Evolutionary conservation across 2,888 invertebrate species (phyloP), one percentile per base, ranked within the genome.

Genomic region (Xestia c-nigrum): DNA sequence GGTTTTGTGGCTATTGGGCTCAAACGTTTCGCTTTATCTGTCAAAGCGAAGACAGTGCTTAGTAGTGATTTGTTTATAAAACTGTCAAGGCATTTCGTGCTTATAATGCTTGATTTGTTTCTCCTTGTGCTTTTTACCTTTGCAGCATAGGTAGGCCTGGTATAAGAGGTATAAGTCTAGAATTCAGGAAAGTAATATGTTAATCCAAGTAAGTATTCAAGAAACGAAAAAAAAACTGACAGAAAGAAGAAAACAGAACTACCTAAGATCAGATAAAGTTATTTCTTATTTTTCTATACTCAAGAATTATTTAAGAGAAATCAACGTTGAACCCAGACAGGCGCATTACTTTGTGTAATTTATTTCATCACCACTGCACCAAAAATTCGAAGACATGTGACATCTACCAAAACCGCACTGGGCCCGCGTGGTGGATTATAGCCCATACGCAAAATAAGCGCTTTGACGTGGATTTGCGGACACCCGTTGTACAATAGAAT

Each of bases 101-200:
- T 57, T 31, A n/a, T 24, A 46, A 43, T 19, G n/a, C n/a, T 21
- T 1, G 14, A n/a, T 59, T 43, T 72, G 3, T 43, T 40, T n/a
- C 47, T 52, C 5, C 19, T 57, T 0, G n/a, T 68, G 21, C 16
- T 31, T 31, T 40, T 83, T 84, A 84, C 84, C 78, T 84, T 74
- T 82, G 83, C 12, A 84, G 83, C 83, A 84, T 89, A 47, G 94
- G 91, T 83, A 92, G 92, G 83, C 94, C 94, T 71, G 92, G 93
- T 85, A 91, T 81, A 43, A 84, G 79, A 38, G 85, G 85, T 9
- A 77, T 19, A 64, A 69, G 92, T 90, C 94, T 95, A 94, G 87
- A 94, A 92, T 88, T 81, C 81, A 74, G 78, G 72, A 83, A 85
- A 89, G 89, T 83, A 88, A 90, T 61, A 47, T 57, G n/a, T 84